phyloP scores from a whole-genome alignment of 2,113 vertebrate genomes.

The Chloebia gouldiae region DNA sequence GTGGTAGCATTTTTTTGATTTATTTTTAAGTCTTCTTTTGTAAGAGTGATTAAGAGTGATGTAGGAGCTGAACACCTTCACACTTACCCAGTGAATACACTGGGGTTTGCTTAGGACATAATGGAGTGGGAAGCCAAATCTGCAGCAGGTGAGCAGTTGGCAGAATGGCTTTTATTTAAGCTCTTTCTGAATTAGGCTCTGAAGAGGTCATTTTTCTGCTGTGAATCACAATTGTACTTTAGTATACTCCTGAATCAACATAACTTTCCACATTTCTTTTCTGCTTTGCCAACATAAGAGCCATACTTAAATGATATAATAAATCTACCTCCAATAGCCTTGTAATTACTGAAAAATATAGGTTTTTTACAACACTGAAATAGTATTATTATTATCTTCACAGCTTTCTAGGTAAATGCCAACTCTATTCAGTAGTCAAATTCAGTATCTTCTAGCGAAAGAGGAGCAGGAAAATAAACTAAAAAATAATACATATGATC shows the following conservation, averaged over 20 bases:
- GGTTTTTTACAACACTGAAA: neutral
- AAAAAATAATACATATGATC: neutral
- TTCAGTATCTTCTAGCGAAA: neutral
- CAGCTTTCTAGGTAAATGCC: neutral
- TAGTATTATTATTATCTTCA: neutral
- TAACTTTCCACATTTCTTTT: neutral
- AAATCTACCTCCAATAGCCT: neutral
- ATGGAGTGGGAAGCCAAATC: neutral
- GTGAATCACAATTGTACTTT: neutral
- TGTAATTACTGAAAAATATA: neutral
- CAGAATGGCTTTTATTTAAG: neutral
- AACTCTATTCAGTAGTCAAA: neutral
- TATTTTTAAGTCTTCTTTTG: neutral
- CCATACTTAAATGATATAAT: neutral
- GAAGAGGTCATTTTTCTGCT: neutral
- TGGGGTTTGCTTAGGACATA: neutral
- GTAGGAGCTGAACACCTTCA: neutral
- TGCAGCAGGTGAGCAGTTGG: neutral
- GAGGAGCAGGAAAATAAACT: neutral
- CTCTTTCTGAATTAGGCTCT: neutral
- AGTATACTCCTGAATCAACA: neutral
- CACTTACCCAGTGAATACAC: rapidly evolving
- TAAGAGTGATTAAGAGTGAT: neutral
- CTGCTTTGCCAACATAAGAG: neutral
- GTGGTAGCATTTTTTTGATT: rapidly evolving